phyloP scores from a whole-genome alignment of 2,797 vertebrate species.

The Stomatorhinus walkeri region DNA sequence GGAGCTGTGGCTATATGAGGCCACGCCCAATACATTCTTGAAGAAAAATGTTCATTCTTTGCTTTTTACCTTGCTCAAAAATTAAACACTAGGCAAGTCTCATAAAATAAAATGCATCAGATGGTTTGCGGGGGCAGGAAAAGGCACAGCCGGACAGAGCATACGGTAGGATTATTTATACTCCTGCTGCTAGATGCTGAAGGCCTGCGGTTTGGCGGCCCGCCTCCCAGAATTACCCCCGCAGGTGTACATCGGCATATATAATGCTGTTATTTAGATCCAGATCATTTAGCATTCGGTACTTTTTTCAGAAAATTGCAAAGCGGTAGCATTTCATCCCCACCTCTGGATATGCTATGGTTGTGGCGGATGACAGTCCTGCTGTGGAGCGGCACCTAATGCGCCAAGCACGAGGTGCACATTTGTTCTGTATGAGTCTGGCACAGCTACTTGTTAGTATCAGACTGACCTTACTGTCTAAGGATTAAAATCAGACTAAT shows the following conservation, averaged over 20 bases:
- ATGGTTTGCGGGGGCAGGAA: slow-evolving; percentile 25
- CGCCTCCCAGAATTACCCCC: slow-evolving; percentile 35
- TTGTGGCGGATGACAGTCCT: not conserved
- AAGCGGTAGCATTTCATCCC: not conserved
- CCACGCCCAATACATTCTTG: not conserved
- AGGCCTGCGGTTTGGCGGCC: slow-evolving; percentile 49
- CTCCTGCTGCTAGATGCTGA: slow-evolving; percentile 38
- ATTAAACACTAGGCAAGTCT: not conserved
- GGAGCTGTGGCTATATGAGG: not conserved
- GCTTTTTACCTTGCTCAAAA: not conserved
- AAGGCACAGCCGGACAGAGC: slow-evolving; percentile 34
- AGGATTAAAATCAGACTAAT: not conserved
- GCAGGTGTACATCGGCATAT: slow-evolving; percentile 2
- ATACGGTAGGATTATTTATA: slow-evolving; percentile 51
- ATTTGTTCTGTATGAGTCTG: not conserved
- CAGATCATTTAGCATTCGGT: not conserved
- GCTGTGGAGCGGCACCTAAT: not conserved
- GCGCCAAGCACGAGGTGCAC: not conserved
- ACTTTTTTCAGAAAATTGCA: not conserved
- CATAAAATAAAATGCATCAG: not conserved
- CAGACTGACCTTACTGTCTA: not conserved
- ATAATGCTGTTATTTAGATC: not conserved
- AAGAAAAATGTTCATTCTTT: not conserved
- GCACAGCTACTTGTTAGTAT: not conserved
- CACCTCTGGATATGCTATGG: not conserved